Evolutionary conservation across 2,888 invertebrate species (phyloP).

Genomic region (Trissonchulus sp.): DNA sequence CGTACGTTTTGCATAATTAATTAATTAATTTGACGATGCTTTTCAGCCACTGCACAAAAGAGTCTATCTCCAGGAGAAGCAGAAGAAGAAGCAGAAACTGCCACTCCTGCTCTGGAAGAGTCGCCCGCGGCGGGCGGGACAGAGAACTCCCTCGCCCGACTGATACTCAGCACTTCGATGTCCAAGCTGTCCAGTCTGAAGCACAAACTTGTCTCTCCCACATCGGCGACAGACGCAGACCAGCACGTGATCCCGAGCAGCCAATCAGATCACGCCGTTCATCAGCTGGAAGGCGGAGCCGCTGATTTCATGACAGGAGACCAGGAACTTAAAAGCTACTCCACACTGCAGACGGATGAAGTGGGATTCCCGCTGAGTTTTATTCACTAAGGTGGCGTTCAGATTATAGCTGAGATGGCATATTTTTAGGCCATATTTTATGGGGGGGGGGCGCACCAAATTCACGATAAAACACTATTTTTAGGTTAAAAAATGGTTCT

Average conservation of each 20-base stretch:
- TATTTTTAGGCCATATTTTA: not conserved
- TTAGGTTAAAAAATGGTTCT: too few species aligned
- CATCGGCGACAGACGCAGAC: not conserved
- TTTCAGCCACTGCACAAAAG: too few species aligned
- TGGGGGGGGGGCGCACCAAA: too few species aligned
- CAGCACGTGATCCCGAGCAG: not conserved
- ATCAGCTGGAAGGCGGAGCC: not conserved
- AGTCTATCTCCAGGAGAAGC: too few species aligned
- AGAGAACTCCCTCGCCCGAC: not conserved
- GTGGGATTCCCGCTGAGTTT: slow-evolving; percentile 79
- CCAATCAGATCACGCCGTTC: not conserved
- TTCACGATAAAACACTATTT: too few species aligned
- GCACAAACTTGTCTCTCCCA: not conserved
- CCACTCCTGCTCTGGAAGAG: too few species aligned
- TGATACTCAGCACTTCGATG: not conserved
- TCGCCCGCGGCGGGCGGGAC: too few species aligned
- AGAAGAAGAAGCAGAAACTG: too few species aligned
- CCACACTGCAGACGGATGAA: slow-evolving; percentile 56
- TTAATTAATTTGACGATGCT: too few species aligned
- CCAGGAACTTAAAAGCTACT: slow-evolving; percentile 4
- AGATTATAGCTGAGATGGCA: not conserved
- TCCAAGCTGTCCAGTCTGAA: not conserved
- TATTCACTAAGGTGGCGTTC: not conserved
- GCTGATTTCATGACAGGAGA: not conserved
- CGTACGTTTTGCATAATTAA: too few species aligned